phyloP scores from a whole-genome alignment of 2,113 vertebrate species.

The Pampusana beccarii region DNA sequence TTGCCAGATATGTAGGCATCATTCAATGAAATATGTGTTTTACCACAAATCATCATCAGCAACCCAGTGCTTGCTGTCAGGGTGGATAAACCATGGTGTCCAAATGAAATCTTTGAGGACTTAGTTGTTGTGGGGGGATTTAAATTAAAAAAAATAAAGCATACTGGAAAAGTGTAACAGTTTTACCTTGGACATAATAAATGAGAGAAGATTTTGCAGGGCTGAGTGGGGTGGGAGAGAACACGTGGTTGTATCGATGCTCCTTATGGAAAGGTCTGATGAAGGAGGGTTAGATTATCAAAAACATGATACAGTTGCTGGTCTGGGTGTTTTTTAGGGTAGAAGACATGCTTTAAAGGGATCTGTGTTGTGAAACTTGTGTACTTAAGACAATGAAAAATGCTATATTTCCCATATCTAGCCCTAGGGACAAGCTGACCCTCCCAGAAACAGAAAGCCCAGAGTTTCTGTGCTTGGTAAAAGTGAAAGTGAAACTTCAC shows the following conservation, averaged over 20 bases:
- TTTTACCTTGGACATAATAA: background rate
- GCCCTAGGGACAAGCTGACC: background rate
- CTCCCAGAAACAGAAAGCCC: background rate
- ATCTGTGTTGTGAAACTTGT: background rate
- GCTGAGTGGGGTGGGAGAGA: background rate
- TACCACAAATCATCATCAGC: background rate
- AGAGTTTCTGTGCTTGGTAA: background rate
- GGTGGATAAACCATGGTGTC: background rate
- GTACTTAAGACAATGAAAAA: background rate
- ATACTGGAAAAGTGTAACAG: background rate
- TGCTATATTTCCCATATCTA: background rate
- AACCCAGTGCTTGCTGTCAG: background rate
- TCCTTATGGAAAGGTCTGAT: background rate
- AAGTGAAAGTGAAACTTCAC: constrained; percentile 31
- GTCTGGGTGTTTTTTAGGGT: background rate
- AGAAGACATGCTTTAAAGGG: background rate
- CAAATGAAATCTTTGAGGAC: background rate
- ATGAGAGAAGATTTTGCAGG: background rate
- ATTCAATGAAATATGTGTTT: background rate
- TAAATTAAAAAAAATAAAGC: too few relatives aligned
- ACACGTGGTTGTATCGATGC: rapidly evolving
- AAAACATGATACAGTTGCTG: background rate
- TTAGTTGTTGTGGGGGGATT: background rate
- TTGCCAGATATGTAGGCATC: background rate
- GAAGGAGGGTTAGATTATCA: background rate